Conservation (phyloP, 2,888 invertebrate species). For the Stenichneumon culpator region DNA sequence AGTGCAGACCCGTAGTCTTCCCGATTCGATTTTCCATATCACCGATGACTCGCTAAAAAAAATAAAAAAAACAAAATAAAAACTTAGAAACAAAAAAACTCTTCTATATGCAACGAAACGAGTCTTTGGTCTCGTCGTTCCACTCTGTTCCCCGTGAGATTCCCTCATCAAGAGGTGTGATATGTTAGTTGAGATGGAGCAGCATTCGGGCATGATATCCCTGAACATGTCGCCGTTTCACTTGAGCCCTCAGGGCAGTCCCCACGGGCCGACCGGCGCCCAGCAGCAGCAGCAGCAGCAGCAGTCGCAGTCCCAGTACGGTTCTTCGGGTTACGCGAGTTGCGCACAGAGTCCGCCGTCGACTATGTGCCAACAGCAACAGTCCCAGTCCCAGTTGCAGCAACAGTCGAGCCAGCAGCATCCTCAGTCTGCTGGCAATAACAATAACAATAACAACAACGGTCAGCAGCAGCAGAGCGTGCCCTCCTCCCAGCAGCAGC, state of each 20-base stretch:
- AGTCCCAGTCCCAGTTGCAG: conserved; percentile 71
- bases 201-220: conserved; percentile 93
- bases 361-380: conserved; percentile 81
- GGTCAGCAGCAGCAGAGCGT: conserved; percentile 71
- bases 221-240: conserved; percentile 96
- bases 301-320: conserved; percentile 83
- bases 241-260: conserved; percentile 91
- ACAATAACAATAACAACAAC: conserved; percentile 77
- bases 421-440: conserved; percentile 75
- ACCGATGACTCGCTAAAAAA: background rate
- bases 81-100: background rate
- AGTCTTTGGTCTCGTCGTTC: background rate
- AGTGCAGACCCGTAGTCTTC: background rate
- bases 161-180: conserved; percentile 80
- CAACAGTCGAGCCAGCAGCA: conserved; percentile 66
- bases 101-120: conserved; percentile 68
- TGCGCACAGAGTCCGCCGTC: conserved; percentile 85
- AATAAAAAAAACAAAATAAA: background rate
- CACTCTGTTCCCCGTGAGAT: background rate
- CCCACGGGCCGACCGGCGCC: conserved; percentile 85
- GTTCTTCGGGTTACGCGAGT: conserved; percentile 85
- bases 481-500: conserved; percentile 77
- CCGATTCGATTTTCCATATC: background rate
- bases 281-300: conserved; percentile 79
- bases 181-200: conserved; percentile 95